Percentiles rank a stretch among this genome's conserved stretches.
Evolutionary conservation across 2,797 vertebrate genomes (phyloP).

Genomic region (Labeo calbasu): DNA sequence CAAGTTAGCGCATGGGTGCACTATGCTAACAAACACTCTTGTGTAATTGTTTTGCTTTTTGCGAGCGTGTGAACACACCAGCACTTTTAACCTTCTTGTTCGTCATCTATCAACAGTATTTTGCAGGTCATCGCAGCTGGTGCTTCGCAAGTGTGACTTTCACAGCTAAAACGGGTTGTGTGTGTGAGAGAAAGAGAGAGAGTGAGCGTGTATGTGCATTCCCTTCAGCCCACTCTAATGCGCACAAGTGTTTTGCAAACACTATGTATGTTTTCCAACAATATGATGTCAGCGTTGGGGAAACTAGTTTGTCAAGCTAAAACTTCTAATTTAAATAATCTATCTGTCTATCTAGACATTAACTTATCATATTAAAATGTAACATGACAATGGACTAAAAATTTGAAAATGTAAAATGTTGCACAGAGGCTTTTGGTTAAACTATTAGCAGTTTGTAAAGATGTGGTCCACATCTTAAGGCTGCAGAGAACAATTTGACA

Average conservation of each 20-base stretch:
- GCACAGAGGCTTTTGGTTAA: not conserved
- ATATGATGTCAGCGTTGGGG: conserved; percentile 24
- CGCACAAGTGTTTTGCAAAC: conserved; percentile 5
- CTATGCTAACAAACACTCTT: conserved; percentile 34
- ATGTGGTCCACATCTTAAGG: not conserved
- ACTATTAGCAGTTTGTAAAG: not conserved
- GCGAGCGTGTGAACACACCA: conserved; percentile 13
- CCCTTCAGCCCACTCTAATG: conserved; percentile 2
- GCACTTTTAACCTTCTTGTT: conserved; percentile 36
- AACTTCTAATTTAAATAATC: not conserved
- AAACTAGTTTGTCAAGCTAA: not conserved
- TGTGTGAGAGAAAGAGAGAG: not conserved
- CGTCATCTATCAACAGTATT: not conserved
- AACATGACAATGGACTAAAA: too few species aligned
- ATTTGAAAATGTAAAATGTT: not conserved
- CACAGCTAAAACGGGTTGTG: conserved; percentile 17
- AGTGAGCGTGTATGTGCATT: not conserved
- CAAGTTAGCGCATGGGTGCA: not conserved
- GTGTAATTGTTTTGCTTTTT: conserved; percentile 4
- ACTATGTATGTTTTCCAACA: conserved; percentile 32
- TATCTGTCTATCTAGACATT: not conserved
- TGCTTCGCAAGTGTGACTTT: conserved; percentile 17
- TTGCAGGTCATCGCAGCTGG: conserved; percentile 35
- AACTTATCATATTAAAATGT: not conserved
- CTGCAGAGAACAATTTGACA: not conserved